A percentile compares a stretch with the other conserved stretches of the same genome.
Evolutionary conservation across 2,888 invertebrate species (phyloP).

Genomic region (Drosophila vallismaia): DNA sequence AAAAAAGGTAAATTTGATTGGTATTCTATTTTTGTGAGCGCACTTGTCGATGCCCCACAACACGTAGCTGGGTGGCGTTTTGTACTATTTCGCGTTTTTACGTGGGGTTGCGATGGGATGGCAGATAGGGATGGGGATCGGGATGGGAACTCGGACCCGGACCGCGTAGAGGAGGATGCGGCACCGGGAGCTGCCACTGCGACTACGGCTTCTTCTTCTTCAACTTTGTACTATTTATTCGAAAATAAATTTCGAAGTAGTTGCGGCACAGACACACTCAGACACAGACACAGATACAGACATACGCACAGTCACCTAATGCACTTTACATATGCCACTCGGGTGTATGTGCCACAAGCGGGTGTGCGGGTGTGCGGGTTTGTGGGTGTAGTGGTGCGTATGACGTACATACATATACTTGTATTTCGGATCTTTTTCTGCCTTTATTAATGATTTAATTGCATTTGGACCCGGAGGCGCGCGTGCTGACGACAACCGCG

Average conservation of each 20-base stretch:
- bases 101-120: conserved; percentile 42
- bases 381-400: conserved; percentile 4
- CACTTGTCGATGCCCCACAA: conserved; percentile 46
- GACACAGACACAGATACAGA: too few relatives aligned
- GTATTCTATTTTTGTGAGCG: conserved; percentile 31
- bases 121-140: too few relatives aligned
- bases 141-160: not conserved
- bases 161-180: conserved; percentile 8
- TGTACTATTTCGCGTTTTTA: conserved; percentile 63
- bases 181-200: conserved; percentile 36
- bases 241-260: conserved; percentile 79
- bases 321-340: conserved; percentile 56
- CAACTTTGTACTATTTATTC: conserved; percentile 79
- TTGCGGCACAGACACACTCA: conserved; percentile 49
- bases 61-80: conserved; percentile 54
- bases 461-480: conserved; percentile 72
- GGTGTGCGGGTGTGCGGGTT: conserved; percentile 11
- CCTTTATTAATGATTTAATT: conserved; percentile 76
- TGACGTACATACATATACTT: conserved; percentile 37
- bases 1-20: not conserved
- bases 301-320: conserved; percentile 55
- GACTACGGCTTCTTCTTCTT: conserved; percentile 60
- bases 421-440: conserved; percentile 66
- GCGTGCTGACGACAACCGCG: conserved; percentile 67
- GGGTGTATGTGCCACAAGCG: conserved; percentile 5